Evolutionary conservation across 2,797 vertebrate genomes (phyloP).

Genomic region (Tinamus major): DNA sequence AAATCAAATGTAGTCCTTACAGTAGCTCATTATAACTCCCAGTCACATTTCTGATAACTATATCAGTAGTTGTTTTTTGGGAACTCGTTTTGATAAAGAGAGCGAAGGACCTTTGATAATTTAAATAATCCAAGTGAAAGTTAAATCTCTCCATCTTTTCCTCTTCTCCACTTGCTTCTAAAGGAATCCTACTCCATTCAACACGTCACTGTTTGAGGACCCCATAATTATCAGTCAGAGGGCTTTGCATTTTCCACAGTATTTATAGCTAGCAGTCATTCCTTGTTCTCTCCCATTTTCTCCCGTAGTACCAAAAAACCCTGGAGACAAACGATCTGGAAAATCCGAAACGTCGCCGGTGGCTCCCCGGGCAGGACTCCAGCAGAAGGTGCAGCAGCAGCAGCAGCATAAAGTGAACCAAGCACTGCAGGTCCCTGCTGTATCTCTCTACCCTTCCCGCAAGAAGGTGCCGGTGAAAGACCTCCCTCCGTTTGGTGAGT

Average conservation of each 20-base stretch:
- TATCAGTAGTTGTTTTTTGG: background rate
- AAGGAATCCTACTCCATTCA: background rate
- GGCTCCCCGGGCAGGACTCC: conserved; percentile 89
- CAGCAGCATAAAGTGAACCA: conserved; percentile 87
- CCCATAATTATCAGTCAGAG: background rate
- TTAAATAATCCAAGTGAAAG: background rate
- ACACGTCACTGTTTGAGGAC: background rate
- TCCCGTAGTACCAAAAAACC: conserved; percentile 91
- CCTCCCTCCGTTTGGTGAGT: conserved; percentile 95
- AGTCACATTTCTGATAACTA: background rate
- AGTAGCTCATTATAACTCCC: background rate
- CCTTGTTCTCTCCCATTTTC: background rate
- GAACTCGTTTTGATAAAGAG: background rate
- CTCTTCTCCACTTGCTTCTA: background rate
- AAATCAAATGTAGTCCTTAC: background rate
- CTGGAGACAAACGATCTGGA: conserved; percentile 89
- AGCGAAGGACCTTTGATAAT: background rate
- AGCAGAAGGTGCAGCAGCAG: conserved; percentile 87
- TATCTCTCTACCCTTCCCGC: conserved; percentile 93
- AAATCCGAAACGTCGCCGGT: conserved; percentile 94
- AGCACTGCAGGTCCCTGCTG: conserved; percentile 91
- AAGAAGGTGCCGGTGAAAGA: conserved; percentile 98
- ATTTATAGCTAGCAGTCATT: background rate
- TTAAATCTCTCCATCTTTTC: background rate
- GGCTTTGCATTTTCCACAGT: background rate